Evolutionary conservation across 2,888 invertebrate species (phyloP).

Genomic region (Hemaris fuciformis): DNA sequence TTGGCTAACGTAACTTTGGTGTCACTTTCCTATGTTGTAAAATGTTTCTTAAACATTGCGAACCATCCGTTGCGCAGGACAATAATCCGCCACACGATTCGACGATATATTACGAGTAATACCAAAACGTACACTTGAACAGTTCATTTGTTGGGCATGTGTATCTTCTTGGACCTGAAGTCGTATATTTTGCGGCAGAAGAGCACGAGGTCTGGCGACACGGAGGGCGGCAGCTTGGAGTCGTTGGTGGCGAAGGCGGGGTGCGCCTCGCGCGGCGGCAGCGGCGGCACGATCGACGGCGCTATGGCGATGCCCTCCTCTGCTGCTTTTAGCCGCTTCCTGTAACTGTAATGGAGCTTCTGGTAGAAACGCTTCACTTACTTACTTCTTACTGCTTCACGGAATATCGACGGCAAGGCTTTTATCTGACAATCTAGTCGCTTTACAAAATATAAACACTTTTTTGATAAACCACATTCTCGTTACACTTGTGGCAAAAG

Average conservation of each 20-base stretch:
- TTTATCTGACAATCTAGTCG: too few species aligned
- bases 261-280: slow-evolving; percentile 82
- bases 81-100: slow-evolving; percentile 15
- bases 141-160: slow-evolving; percentile 71
- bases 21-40: slow-evolving; percentile 34
- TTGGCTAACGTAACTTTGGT: slow-evolving; percentile 47
- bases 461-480: too few species aligned
- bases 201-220: slow-evolving; percentile 92
- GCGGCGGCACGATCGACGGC: slow-evolving; percentile 87
- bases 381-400: too few species aligned
- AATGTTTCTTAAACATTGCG: slow-evolving; percentile 2
- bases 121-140: slow-evolving; percentile 25
- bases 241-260: slow-evolving; percentile 71
- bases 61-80: slow-evolving; percentile 2
- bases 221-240: slow-evolving; percentile 84
- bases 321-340: slow-evolving; percentile 88
- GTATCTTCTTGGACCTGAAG: slow-evolving; percentile 91
- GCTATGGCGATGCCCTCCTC: slow-evolving; percentile 88
- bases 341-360: slow-evolving; percentile 83
- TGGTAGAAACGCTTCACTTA: background rate
- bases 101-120: slow-evolving; percentile 34
- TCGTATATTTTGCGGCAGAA: slow-evolving; percentile 97
- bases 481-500: too few species aligned
- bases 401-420: too few species aligned
- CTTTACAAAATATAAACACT: too few species aligned